phyloP scores from a whole-genome alignment of 2,113 vertebrate species.

The Neotragus pygmaeus region DNA sequence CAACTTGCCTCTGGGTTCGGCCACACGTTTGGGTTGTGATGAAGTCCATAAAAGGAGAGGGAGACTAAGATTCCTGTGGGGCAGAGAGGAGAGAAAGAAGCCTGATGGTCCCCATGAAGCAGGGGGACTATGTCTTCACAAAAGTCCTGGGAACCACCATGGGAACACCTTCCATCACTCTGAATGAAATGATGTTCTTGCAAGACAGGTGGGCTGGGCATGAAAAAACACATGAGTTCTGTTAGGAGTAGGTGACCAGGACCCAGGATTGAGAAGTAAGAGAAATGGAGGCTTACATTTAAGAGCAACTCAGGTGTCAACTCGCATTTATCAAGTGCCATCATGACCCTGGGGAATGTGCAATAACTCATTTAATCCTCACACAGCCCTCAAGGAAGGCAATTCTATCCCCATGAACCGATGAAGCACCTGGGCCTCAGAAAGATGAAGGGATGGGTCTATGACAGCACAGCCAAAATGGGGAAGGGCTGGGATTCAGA shows the following conservation, averaged over 20 bases:
- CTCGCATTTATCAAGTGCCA: not conserved
- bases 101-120: too few relatives aligned
- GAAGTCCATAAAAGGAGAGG: constrained; percentile 78
- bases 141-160: not conserved
- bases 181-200: not conserved
- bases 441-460: not conserved
- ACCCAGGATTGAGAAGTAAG: not conserved
- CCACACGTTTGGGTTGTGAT: constrained; percentile 84
- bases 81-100: not conserved
- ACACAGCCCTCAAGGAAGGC: not conserved
- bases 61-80: constrained; percentile 54
- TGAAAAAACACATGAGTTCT: not conserved
- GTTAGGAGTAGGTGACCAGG: not conserved
- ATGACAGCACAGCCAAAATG: not conserved
- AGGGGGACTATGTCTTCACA: not conserved
- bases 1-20: constrained; percentile 78
- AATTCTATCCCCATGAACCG: not conserved
- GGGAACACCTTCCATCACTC: not conserved
- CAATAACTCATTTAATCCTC: not conserved
- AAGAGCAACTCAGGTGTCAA: not conserved
- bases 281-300: not conserved
- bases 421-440: not conserved
- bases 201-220: not conserved
- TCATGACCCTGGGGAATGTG: not conserved
- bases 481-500: not conserved